These are phyloP conservation scores for Drosophila borborema DNA, from an alignment of 2,888 invertebrate species.

Conservation along the genomic window DNA sequence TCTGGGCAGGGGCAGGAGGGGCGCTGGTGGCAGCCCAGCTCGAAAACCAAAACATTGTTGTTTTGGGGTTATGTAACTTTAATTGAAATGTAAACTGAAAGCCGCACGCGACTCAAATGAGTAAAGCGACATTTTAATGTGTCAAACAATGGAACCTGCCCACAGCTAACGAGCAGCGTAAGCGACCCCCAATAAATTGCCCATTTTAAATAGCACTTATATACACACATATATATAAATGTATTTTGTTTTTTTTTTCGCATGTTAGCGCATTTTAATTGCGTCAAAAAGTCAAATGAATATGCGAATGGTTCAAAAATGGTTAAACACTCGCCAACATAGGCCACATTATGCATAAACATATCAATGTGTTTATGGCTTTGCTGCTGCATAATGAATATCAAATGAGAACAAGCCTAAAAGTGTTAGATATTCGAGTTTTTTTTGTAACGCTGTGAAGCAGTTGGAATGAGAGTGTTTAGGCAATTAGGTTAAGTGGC, in stretches of 20 bases:
- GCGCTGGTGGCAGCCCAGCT: neutral
- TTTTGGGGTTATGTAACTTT: constrained; percentile 76
- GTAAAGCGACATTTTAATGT: constrained; percentile 72
- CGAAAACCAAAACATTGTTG: constrained; percentile 35
- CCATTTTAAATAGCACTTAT: constrained; percentile 28
- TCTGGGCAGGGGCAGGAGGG: no score
- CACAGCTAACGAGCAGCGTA: constrained; percentile 6
- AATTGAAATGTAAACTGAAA: constrained; percentile 79
- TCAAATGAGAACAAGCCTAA: constrained; percentile 52
- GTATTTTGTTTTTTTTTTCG: constrained; percentile 36
- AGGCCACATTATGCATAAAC: constrained; percentile 34
- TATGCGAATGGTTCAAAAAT: constrained; percentile 36
- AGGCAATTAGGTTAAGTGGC: neutral
- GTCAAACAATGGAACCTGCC: constrained; percentile 59
- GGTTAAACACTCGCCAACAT: constrained; percentile 24
- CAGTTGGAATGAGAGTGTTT: constrained; percentile 39
- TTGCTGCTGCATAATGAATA: constrained; percentile 64
- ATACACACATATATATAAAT: constrained; percentile 30
- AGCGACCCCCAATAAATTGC: constrained; percentile 19
- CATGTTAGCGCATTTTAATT: constrained; percentile 65
- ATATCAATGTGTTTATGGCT: constrained; percentile 66
- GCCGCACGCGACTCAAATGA: constrained; percentile 73
- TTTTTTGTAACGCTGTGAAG: constrained; percentile 20
- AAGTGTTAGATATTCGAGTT: constrained; percentile 28
- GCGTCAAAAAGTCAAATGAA: constrained; percentile 74